Evolutionary conservation across 2,113 vertebrate genomes (phyloP), one percentile per base, ranked within the genome.

Genomic region (Rhynchopsitta pachyrhyncha): DNA sequence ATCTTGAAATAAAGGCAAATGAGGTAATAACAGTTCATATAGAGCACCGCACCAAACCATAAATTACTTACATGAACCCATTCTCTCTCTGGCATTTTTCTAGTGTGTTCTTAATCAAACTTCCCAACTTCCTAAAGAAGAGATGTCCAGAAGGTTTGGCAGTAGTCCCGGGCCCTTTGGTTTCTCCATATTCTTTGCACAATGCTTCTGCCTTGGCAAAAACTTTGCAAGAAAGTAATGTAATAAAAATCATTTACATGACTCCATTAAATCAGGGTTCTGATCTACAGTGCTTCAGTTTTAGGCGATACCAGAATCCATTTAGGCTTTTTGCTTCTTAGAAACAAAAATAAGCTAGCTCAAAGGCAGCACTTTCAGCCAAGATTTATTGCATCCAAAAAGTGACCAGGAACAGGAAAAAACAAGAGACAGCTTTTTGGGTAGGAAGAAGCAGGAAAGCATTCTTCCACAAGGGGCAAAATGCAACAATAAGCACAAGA

Each of bases 1-100:
- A 44, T 28, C 41, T 20, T 29, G 63, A 89, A 92, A 73, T 28
- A 89, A 70, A 64, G 31, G 73, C 64, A 93, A 88, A 91, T 35
- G 23, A 78, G 22, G 24, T 75, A 74, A 7, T 78, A 89, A 71
- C 16, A 66, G 13, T 63, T 75, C 74, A 46, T 33, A 44, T 0
- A 67, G 25, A 53, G 17, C n/a, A 74, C 31, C 25, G 41, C 31
- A 89, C 29, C 42, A 94, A 94, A 81, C n/a, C 18, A 92, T 2
- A 1, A 93, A 80, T 35, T 87, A 97, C 99, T 99, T 97, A 99
- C 99, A 99, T 99, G 96, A 99, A 99, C 64, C 99, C 99, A 82
- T 99, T 99, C 93, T 99, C 99, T 97, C 99, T 97, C 97, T 99
- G 98, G 95, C 99, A 99, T 91, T 99, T 99, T 95, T 99, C 99